Conservation (phyloP, 2,888 invertebrate species). For the Tridacna crocea region DNA sequence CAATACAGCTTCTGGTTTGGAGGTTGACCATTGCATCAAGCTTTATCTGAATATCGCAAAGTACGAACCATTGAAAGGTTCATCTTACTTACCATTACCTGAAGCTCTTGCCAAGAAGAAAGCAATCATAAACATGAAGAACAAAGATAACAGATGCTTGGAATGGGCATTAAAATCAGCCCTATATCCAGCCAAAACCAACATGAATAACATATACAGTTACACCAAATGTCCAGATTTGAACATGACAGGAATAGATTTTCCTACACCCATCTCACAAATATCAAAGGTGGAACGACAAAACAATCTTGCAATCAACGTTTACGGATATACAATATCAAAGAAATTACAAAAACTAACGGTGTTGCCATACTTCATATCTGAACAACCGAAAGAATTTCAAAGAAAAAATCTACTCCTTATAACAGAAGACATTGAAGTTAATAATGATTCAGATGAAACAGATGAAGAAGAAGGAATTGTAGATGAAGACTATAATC, state of each 20-base stretch:
- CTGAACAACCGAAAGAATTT: conserved; percentile 29
- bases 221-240: no score
- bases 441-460: neutral
- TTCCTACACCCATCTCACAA: no score
- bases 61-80: conserved; percentile 39
- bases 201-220: no score
- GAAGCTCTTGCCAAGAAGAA: conserved; percentile 38
- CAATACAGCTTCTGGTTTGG: conserved; percentile 30
- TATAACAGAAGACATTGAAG: neutral
- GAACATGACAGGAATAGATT: no score
- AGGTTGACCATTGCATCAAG: conserved; percentile 42
- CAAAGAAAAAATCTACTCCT: conserved; percentile 10
- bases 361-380: conserved; percentile 47
- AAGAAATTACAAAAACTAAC: conserved; percentile 30
- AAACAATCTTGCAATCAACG: no score
- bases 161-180: no score
- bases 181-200: no score
- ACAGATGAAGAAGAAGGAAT: neutral
- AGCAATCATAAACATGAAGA: conserved; percentile 39
- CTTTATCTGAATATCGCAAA: no score
- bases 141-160: conserved; percentile 34
- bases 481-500: no score
- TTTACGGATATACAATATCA: conserved; percentile 32
- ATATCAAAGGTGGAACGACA: no score
- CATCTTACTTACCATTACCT: conserved; percentile 41